phyloP scores from a whole-genome alignment of 2,888 invertebrate genomes.

The Steinernema scapterisci region DNA sequence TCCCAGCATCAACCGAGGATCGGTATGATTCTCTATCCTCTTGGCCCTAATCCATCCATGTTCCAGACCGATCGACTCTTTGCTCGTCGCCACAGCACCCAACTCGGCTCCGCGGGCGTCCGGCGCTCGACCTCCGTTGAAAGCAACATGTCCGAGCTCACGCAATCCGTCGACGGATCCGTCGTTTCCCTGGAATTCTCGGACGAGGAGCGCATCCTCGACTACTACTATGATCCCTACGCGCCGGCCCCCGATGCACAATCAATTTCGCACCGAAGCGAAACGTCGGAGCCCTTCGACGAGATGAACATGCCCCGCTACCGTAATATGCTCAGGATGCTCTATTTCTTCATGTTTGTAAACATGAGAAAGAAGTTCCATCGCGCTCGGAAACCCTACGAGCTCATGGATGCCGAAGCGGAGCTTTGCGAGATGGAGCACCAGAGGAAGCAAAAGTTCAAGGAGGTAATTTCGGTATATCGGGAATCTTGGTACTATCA shows the following conservation, averaged over 20 bases:
- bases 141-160: slow-evolving; percentile 16
- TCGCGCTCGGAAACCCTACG: slow-evolving; percentile 54
- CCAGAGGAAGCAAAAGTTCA: slow-evolving; percentile 50
- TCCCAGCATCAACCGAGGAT: neutral
- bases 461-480: slow-evolving; percentile 38
- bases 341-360: slow-evolving; percentile 56
- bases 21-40: neutral
- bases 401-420: slow-evolving; percentile 53
- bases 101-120: neutral
- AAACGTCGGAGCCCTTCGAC: slow-evolving; percentile 20
- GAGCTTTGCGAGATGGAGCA: slow-evolving; percentile 58
- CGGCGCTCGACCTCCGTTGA: slow-evolving; percentile 6
- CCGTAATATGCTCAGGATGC: slow-evolving; percentile 54
- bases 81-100: slow-evolving; percentile 15
- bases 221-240: slow-evolving; percentile 43
- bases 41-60: neutral
- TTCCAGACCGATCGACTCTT: slow-evolving; percentile 6
- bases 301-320: slow-evolving; percentile 45
- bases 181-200: slow-evolving; percentile 37
- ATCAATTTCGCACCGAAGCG: slow-evolving; percentile 14
- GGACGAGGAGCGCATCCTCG: slow-evolving; percentile 40
- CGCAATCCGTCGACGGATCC: slow-evolving; percentile 33
- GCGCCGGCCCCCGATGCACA: slow-evolving; percentile 17
- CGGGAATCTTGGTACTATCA: neutral
- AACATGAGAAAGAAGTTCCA: slow-evolving; percentile 45